Evolutionary conservation across 2,113 vertebrate genomes (phyloP), one percentile per base, ranked within the genome.

Genomic region (Geothlypis trichas): DNA sequence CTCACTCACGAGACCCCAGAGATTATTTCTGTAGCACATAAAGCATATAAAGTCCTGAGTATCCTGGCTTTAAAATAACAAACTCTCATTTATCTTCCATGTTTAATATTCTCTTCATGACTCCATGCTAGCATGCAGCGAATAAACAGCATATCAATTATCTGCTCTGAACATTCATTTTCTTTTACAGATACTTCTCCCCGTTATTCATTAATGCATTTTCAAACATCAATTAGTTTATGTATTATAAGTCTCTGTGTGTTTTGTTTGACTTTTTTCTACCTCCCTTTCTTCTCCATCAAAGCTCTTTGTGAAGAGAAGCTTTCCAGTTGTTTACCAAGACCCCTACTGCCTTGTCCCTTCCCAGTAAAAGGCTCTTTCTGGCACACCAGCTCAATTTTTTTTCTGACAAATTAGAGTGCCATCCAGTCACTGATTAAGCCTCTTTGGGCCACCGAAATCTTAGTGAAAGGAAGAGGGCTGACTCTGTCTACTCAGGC

Each of bases 91-190:
- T 95, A 86, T 94, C 88, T 90, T 93, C 58, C 65, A 9, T 41
- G 65, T 58, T 96, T 96, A 96, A 87, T 92, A 96, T 94, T 95
- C 92, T 78, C 91, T 86, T 65, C 90, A 95, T 1, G 11, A 90
- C 65, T 90, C 79, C 72, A 75, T 11, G 7, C 44, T 79, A 84
- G 83, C 62, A n/a, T 10, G 14, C 80, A 42, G 73, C 0, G 1
- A 88, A 94, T 86, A 92, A 96, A 90, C 65, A 86, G 95, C 55
- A 77, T 87, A 90, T 94, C 95, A 96, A 68, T 95, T 96, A 94
- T 75, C 95, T 86, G 82, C 93, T 95, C 88, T 86, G 75, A 93
- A 85, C 88, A 92, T 85, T 96, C 65, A 86, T 92, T 95, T 96
- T 96, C 79, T 88, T 93, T 81, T 86, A 69, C 92, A 94, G 79